A percentile compares a stretch with the other conserved stretches of the same genome.
phyloP scores from a whole-genome alignment of 2,888 invertebrate species.

The Agonum fuliginosum region DNA sequence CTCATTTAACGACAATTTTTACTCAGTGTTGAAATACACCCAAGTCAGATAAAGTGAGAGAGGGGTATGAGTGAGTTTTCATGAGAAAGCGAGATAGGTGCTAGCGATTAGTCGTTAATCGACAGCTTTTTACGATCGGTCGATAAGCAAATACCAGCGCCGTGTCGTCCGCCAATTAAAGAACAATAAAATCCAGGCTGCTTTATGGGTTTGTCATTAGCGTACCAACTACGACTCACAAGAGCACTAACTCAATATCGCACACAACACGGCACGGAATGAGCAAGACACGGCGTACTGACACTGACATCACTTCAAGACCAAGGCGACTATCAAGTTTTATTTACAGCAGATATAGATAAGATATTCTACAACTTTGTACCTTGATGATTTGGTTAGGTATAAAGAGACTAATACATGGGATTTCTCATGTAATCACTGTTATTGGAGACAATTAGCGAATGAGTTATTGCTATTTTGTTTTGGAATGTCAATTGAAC shows the following conservation, averaged over 20 bases:
- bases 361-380: conserved; percentile 45
- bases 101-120: conserved; percentile 57
- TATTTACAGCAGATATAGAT: conserved; percentile 43
- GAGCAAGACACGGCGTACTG: no score
- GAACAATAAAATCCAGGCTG: conserved; percentile 56
- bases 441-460: background rate
- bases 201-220: conserved; percentile 57
- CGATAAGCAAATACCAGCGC: conserved; percentile 57
- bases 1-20: conserved; percentile 42
- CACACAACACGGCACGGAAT: background rate
- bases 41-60: conserved; percentile 16
- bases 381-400: conserved; percentile 35
- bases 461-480: conserved; percentile 19
- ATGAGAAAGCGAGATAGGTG: conserved; percentile 24
- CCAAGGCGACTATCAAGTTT: conserved; percentile 10
- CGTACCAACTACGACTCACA: conserved; percentile 7
- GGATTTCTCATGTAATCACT: conserved; percentile 2
- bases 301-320: conserved; percentile 23
- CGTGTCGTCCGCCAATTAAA: conserved; percentile 59
- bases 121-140: conserved; percentile 56
- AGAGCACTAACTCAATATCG: conserved; percentile 33
- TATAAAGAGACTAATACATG: conserved; percentile 2
- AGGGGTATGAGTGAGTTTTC: background rate
- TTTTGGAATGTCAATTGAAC: conserved; percentile 2
- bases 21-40: conserved; percentile 31